Evolutionary conservation across 2,113 vertebrate genomes (phyloP).

Genomic region (Neomonachus schauinslandi): DNA sequence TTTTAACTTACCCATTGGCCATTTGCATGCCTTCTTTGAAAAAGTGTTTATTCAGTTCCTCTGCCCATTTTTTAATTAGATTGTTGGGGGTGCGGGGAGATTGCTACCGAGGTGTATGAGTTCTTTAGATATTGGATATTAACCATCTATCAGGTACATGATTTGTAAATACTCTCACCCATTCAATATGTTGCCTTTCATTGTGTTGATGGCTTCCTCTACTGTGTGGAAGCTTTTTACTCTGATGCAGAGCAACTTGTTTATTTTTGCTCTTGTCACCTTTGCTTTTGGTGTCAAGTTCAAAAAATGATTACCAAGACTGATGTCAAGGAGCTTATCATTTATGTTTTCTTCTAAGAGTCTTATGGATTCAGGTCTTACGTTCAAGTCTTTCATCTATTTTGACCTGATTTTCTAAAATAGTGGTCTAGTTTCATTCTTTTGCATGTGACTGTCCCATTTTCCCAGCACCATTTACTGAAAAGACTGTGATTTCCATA

Average conservation of each 20-base stretch:
- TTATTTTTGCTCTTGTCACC: neutral
- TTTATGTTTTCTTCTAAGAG: neutral
- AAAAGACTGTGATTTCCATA: neutral
- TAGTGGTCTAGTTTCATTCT: neutral
- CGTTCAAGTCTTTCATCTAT: neutral
- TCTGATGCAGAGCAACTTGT: neutral
- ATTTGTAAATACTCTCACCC: neutral
- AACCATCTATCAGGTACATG: neutral
- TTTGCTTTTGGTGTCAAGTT: neutral
- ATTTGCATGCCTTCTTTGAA: neutral
- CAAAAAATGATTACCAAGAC: neutral
- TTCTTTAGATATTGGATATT: neutral
- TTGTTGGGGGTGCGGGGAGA: neutral
- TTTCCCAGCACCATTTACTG: neutral
- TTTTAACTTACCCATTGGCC: neutral
- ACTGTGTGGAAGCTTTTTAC: neutral
- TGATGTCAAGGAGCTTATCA: neutral
- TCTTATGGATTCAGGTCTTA: neutral
- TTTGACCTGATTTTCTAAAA: neutral
- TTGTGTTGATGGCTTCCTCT: neutral
- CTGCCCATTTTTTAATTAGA: neutral
- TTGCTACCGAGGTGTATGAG: neutral
- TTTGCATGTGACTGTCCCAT: neutral
- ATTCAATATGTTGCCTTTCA: neutral
- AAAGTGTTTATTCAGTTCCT: neutral